Conservation (phyloP, 1,140 invertebrate species). For the Eufriesea mexicana region DNA sequence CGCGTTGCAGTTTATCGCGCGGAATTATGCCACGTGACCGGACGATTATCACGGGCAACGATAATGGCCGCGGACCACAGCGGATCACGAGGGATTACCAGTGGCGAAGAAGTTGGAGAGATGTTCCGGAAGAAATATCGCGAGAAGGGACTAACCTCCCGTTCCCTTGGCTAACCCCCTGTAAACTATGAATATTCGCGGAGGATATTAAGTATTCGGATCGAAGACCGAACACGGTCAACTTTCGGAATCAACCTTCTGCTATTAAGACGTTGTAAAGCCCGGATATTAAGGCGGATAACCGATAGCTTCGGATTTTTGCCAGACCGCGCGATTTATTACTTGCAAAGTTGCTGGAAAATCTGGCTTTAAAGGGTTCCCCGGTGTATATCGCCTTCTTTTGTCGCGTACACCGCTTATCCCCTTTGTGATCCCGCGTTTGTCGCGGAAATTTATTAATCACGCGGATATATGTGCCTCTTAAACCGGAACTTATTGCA, state of each 20-base stretch:
- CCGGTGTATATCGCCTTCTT: background rate
- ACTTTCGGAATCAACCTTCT: background rate
- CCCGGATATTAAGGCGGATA: constrained; percentile 16
- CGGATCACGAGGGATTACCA: background rate
- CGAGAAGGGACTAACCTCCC: too few relatives aligned
- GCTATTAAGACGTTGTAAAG: constrained; percentile 10
- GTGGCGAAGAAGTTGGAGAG: background rate
- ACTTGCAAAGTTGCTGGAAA: background rate
- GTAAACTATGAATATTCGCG: background rate
- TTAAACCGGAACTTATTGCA: background rate
- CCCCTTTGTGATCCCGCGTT: background rate
- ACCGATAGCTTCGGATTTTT: constrained; percentile 14
- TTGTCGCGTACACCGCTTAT: background rate
- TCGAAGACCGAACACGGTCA: background rate
- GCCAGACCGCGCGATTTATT: background rate
- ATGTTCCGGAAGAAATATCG: background rate
- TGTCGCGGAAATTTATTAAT: background rate
- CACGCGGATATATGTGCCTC: background rate
- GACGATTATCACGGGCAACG: constrained; percentile 1
- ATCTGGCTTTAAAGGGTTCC: background rate
- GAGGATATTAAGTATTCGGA: background rate
- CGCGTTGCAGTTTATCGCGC: background rate
- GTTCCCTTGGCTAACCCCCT: too few relatives aligned
- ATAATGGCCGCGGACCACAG: background rate
- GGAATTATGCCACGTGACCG: background rate